These are phyloP conservation scores for Malurus splendens DNA, from an alignment of 2,797 vertebrate genomes.

Conservation along the genomic window DNA sequence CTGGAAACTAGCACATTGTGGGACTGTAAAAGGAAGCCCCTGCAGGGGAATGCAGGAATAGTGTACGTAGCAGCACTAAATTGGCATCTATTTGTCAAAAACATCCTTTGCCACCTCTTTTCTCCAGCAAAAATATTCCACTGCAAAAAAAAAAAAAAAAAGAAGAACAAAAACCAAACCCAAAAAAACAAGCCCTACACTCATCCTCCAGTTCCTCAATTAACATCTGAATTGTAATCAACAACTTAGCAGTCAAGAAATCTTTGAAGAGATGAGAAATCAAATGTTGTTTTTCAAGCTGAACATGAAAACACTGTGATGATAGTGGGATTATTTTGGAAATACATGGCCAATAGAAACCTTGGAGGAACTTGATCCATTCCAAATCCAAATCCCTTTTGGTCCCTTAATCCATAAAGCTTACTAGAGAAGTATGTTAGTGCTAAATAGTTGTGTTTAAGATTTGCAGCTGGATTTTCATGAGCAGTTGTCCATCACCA, in stretches of 20 bases:
- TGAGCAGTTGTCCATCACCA: not conserved
- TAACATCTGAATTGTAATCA: constrained; percentile 18
- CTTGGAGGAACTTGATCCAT: not conserved
- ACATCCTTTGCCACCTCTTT: not conserved
- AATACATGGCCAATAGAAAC: not conserved
- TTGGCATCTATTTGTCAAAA: constrained; percentile 46
- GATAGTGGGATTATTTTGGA: not conserved
- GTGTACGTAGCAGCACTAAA: not conserved
- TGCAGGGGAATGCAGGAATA: constrained; percentile 29
- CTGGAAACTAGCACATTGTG: constrained; percentile 39
- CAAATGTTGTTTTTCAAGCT: not conserved
- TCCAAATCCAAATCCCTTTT: constrained; percentile 13
- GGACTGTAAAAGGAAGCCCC: constrained; percentile 33
- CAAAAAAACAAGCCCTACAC: too few relatives aligned
- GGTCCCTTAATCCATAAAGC: not conserved
- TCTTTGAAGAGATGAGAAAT: not conserved
- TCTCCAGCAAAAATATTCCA: not conserved
- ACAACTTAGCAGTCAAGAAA: not conserved
- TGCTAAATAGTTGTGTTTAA: not conserved
- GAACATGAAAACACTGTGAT: not conserved
- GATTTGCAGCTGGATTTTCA: constrained; percentile 15
- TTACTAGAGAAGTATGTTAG: not conserved
- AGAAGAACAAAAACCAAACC: not conserved
- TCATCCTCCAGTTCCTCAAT: not conserved
- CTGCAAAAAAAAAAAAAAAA: not conserved